Percentiles rank a stretch among this genome's conserved stretches.
phyloP scores from a whole-genome alignment of 2,797 vertebrate species.

The Lycodopsis pacificus region DNA sequence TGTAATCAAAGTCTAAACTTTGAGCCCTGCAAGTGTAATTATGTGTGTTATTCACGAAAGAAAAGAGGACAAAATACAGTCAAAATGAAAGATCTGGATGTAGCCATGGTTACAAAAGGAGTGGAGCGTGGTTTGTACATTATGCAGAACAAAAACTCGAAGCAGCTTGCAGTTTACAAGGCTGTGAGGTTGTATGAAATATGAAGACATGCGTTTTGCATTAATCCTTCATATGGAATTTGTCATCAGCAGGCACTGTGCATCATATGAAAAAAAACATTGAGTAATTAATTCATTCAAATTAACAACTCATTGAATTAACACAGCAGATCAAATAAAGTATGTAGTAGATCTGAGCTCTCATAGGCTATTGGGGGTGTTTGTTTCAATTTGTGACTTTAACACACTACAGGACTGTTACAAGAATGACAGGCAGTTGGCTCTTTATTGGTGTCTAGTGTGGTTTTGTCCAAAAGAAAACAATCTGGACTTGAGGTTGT shows the following conservation, averaged over 20 bases:
- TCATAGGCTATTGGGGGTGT: background rate
- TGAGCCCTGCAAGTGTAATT: too few species aligned
- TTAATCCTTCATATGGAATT: background rate
- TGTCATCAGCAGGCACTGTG: background rate
- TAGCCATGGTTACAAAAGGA: background rate
- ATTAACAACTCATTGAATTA: background rate
- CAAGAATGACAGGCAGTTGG: slow-evolving; percentile 6
- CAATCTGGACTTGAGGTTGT: background rate
- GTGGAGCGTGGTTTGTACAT: slow-evolving; percentile 5
- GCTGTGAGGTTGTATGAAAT: background rate
- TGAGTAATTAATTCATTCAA: background rate
- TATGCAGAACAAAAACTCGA: slow-evolving; percentile 10
- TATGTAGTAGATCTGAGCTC: background rate
- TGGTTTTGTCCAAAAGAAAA: slow-evolving; percentile 4
- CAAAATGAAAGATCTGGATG: slow-evolving; percentile 8
- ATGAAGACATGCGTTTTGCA: background rate
- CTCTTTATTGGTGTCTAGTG: background rate
- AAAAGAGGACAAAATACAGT: background rate
- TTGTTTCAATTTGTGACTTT: slow-evolving; percentile 10
- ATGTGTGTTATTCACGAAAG: slow-evolving; percentile 8
- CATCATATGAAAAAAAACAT: background rate
- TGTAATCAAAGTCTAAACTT: background rate
- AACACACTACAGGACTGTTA: background rate
- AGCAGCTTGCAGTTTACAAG: background rate
- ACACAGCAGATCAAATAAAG: background rate